Conservation (phyloP, 1,140 invertebrate genomes). For the Pristionchus pacificus region DNA sequence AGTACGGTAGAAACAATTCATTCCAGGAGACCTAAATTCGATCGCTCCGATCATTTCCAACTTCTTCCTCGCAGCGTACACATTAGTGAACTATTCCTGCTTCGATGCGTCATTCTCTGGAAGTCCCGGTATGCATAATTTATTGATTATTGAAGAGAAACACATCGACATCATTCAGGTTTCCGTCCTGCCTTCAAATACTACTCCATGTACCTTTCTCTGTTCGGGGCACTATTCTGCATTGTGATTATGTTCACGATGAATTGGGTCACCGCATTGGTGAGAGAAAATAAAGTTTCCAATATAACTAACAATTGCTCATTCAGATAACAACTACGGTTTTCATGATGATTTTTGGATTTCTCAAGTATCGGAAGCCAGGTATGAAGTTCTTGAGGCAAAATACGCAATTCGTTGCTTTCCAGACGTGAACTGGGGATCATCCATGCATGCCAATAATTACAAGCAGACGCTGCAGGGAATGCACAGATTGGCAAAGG, state of each 20-base stretch:
- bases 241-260: slow-evolving; percentile 91
- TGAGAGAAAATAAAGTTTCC: neutral
- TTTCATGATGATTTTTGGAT: neutral
- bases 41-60: slow-evolving; percentile 96
- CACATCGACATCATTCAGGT: slow-evolving; percentile 44
- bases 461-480: slow-evolving; percentile 85
- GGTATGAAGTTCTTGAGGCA: neutral
- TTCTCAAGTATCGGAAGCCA: neutral
- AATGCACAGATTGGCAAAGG: slow-evolving; percentile 78
- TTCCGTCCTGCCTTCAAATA: slow-evolving; percentile 70
- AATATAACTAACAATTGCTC: neutral
- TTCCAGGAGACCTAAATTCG: slow-evolving; percentile 72
- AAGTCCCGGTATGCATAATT: slow-evolving; percentile 63
- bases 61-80: slow-evolving; percentile 94
- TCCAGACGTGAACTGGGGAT: slow-evolving; percentile 92
- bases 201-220: slow-evolving; percentile 88
- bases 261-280: slow-evolving; percentile 79
- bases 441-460: slow-evolving; percentile 88
- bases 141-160: too few relatives aligned
- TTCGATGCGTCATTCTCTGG: slow-evolving; percentile 83
- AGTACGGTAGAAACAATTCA: neutral
- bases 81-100: slow-evolving; percentile 87
- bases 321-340: neutral
- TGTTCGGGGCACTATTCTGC: slow-evolving; percentile 81
- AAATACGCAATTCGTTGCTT: slow-evolving; percentile 28